Evolutionary conservation across 2,113 vertebrate genomes (phyloP), one percentile per base, ranked within the genome.

Genomic region (Apus apus): DNA sequence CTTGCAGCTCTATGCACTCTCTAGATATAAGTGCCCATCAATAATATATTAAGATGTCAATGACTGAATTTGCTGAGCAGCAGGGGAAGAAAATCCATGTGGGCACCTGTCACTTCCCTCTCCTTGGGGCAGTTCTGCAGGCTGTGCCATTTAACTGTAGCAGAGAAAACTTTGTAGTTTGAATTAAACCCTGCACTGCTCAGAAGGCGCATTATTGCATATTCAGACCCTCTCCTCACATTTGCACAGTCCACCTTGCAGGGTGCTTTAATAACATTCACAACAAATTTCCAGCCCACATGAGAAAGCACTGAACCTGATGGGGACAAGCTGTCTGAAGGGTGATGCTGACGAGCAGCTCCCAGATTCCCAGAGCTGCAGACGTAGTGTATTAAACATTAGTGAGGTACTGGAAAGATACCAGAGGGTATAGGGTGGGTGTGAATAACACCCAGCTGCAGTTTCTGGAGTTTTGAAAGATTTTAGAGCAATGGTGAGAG

Each of bases 301-400:
- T 3, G 7, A 81, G 62, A 85, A 78, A 54, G 57, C 48, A 18
- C 17, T 38, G 80, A 68, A 21, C 17, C 12, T 36, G 48, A 27
- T 1, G 2, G 21, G 51, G 30, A 7, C 15, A 45, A 74, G 30
- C 20, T 66, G 22, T 60, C 46, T 15, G 5, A 45, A 62, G 61
- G 38, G 19, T n/a, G 43, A 23, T 57, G 74, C 30, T 50, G 53
- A 46, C 40, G 56, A 20, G 80, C 74, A 62, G 22, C 53, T 62
- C 34, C 48, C 30, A 43, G 45, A 11, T 38, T 51, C 36, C 57
- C 68, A 62, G 71, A 76, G 64, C 50, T 90, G 67, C n/a, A 17
- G 40, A 27, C 1, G 1, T 15, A 20, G 21, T 0, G 0, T 58
- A 36, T 57, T n/a, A 45, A 89, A 77, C 36, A 45, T 57, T n/a